phyloP scores from a whole-genome alignment of 2,113 vertebrate species.

The Pogonocichla stellata region DNA sequence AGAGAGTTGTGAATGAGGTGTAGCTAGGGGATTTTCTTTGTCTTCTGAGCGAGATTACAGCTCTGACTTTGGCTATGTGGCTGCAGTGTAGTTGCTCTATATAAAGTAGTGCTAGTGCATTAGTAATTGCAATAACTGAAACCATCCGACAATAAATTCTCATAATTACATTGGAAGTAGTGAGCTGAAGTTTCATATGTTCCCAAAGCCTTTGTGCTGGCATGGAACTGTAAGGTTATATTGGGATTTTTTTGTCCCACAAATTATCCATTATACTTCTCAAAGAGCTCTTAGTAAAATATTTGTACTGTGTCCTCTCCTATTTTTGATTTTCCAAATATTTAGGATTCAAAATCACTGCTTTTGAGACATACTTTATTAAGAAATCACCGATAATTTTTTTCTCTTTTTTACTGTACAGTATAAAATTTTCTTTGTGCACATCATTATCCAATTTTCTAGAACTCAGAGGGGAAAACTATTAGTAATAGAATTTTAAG shows the following conservation, averaged over 20 bases:
- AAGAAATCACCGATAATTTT: not conserved
- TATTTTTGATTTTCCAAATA: not conserved
- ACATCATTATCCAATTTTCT: not conserved
- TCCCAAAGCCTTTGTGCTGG: not conserved
- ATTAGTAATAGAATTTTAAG: not conserved
- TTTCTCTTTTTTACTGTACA: not conserved
- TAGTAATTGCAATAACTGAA: not conserved
- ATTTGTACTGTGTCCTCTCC: not conserved
- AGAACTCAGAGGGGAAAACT: not conserved
- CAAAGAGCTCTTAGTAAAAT: not conserved
- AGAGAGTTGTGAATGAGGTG: rapidly evolving
- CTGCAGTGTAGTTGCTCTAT: not conserved
- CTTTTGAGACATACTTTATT: not conserved
- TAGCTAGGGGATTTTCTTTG: not conserved
- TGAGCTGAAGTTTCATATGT: not conserved
- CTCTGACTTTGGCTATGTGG: not conserved
- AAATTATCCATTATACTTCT: not conserved
- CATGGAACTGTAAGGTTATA: not conserved
- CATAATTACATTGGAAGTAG: not conserved
- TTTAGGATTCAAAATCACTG: not conserved
- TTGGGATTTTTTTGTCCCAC: not conserved
- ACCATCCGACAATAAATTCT: not conserved
- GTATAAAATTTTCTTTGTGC: not conserved
- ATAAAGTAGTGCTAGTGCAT: not conserved
- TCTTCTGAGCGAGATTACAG: not conserved